phyloP scores from a whole-genome alignment of 2,113 vertebrate genomes.

The Oceanodroma tethys region DNA sequence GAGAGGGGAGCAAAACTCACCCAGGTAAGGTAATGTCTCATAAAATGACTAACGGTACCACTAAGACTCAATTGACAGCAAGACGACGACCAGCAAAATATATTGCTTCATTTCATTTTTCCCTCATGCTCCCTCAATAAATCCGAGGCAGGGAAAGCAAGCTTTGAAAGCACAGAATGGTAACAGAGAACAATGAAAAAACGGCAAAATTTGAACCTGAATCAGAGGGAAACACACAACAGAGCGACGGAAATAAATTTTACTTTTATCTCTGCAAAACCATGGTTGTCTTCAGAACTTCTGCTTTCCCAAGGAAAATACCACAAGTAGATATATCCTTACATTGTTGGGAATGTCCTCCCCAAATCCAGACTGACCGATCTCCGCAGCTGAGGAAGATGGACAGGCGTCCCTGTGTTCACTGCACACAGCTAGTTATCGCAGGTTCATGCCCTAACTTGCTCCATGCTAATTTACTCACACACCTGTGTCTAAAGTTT shows the following conservation, averaged over 20 bases:
- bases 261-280: neutral
- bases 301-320: neutral
- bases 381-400: neutral
- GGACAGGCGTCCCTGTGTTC: fast-evolving
- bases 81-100: slow-evolving; percentile 13
- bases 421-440: neutral
- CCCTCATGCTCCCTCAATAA: neutral
- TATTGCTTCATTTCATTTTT: slow-evolving; percentile 43
- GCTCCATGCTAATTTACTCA: fast-evolving
- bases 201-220: neutral
- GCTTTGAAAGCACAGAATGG: neutral
- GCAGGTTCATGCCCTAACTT: neutral
- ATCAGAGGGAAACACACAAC: neutral
- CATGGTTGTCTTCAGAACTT: neutral
- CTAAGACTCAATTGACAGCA: slow-evolving; percentile 15
- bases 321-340: neutral
- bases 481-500: neutral
- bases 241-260: neutral
- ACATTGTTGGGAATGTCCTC: fast-evolving
- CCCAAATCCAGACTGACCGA: neutral
- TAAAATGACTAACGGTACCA: slow-evolving; percentile 9
- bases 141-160: neutral
- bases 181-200: neutral
- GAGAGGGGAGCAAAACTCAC: neutral
- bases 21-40: neutral